A percentile compares a stretch with the other conserved stretches of the same genome.
phyloP scores from a whole-genome alignment of 2,113 vertebrate genomes.

The Chaenogobius annularis region DNA sequence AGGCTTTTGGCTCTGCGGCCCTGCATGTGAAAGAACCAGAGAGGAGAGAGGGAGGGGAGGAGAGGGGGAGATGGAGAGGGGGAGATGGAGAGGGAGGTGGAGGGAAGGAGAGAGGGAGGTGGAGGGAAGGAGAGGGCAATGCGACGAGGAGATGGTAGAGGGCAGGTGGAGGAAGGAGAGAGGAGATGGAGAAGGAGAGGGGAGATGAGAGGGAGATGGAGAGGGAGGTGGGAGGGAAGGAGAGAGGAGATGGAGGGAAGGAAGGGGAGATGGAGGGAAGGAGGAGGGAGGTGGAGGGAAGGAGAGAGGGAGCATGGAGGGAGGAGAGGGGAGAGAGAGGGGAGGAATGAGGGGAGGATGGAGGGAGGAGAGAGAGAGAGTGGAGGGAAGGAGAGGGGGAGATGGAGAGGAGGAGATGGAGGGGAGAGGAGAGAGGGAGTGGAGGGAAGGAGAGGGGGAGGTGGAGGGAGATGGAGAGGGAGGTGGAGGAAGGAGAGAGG shows the following conservation, averaged over 20 bases:
- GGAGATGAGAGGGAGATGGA: constrained; percentile 79
- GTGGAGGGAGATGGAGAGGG: too few relatives aligned
- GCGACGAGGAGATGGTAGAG: too few relatives aligned
- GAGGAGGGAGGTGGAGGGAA: constrained; percentile 78
- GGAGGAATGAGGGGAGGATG: constrained; percentile 74
- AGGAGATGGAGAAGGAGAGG: constrained; percentile 80
- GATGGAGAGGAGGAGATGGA: constrained; percentile 37
- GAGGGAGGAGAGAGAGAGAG: constrained; percentile 80
- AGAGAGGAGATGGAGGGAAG: constrained; percentile 76
- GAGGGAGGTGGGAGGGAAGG: constrained; percentile 77
- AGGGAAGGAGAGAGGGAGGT: constrained; percentile 80
- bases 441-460: constrained; percentile 78
- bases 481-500: constrained; percentile 77
- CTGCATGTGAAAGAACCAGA: constrained; percentile 86
- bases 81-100: constrained; percentile 57
- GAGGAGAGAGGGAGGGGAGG: constrained; percentile 84
- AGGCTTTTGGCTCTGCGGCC: constrained; percentile 80
- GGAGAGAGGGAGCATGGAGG: constrained; percentile 81
- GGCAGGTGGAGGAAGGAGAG: constrained; percentile 84
- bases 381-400: constrained; percentile 73
- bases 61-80: constrained; percentile 41
- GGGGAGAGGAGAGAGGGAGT: constrained; percentile 78
- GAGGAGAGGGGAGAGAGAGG: constrained; percentile 67
- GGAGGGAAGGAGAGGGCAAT: constrained; percentile 70
- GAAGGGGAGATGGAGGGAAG: constrained; percentile 68